Percentiles rank a stretch among this genome's conserved stretches.
phyloP scores from a whole-genome alignment of 2,797 vertebrate species.

The Staurois parvus region DNA sequence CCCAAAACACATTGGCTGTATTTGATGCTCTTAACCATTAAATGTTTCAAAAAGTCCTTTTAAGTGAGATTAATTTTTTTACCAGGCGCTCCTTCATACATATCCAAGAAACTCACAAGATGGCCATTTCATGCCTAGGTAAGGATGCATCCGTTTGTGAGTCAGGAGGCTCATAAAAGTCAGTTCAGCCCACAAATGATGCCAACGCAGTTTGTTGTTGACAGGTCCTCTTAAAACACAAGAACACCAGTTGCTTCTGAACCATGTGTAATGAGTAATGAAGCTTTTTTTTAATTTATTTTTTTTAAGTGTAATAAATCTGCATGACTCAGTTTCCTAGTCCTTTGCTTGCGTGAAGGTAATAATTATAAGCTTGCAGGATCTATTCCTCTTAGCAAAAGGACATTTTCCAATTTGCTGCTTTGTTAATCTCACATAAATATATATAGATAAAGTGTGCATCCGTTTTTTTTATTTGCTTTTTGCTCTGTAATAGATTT shows the following conservation, averaged over 20 bases:
- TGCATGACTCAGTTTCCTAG: not conserved
- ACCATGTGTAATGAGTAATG: not conserved
- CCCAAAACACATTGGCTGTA: too few species aligned
- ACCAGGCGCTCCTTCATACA: too few species aligned
- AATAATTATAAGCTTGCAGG: constrained; percentile 6
- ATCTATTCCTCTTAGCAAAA: constrained; percentile 29
- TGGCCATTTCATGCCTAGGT: too few species aligned
- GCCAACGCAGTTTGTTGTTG: not conserved
- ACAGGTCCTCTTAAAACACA: not conserved
- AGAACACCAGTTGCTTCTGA: not conserved
- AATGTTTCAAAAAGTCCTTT: too few species aligned
- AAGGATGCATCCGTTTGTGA: too few species aligned
- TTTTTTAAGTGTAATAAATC: constrained; percentile 22
- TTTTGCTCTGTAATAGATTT: constrained; percentile 49
- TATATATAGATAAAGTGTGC: constrained; percentile 42
- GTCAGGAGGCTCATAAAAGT: too few species aligned
- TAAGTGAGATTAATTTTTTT: too few species aligned
- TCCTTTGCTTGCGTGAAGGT: not conserved
- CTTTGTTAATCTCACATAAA: constrained; percentile 43
- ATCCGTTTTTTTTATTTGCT: constrained; percentile 43
- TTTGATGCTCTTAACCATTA: too few species aligned
- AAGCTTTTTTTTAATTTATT: not conserved
- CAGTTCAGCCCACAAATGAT: not conserved
- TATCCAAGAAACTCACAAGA: too few species aligned
- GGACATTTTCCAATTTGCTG: constrained; percentile 48